Evolutionary conservation across 2,888 invertebrate species (phyloP), one percentile per base, ranked within the genome.

Genomic region (Podotricha telesiphe): DNA sequence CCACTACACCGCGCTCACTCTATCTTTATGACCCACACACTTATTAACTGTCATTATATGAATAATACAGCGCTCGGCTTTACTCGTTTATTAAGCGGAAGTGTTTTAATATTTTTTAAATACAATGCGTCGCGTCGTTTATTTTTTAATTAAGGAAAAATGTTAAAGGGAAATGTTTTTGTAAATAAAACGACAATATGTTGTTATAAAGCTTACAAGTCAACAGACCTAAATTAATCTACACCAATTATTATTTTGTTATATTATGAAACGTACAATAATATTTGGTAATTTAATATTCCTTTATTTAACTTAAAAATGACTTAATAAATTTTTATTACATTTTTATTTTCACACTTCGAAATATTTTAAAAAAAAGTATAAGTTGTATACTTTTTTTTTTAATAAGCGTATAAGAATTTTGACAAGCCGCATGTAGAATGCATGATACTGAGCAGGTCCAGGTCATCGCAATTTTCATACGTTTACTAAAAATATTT

Each of bases 1-100:
- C 76, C 77, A 76, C 78, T 74, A 75, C 74, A 67, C 68, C 67
- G 75, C 77, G 75, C 74, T 68, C 74, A 62, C 72, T 74, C 74
- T 78, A 79, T 80, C 83, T 84, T 84, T 85, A 85, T 83, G 82
- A 80, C 81, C 80, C 77, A 80, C 76, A 82, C 79, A 72, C 74
- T 74, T 62, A 67, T 74, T 71, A 66, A 64, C 67, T 67, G 67
- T 67, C 66, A 50, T 64, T 64, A 61, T 66, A 55, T 67, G 53
- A 68, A 51, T 66, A 73, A 69, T 75, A 65, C 69, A 73, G 42
- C 53, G n/a, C 53, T 51, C 20, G 45, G 61, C 61, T 28, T 68
- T 55, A 51, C 19, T 61, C 50, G 45, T 56, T 55, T 48, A 22
- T 62, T 61, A 67, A 53, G 37, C 42, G 19, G 42, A 22, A 51